These are phyloP conservation scores for Euwallacea fornicatus DNA, from an alignment of 1,140 invertebrate species.

Conservation along the genomic window DNA sequence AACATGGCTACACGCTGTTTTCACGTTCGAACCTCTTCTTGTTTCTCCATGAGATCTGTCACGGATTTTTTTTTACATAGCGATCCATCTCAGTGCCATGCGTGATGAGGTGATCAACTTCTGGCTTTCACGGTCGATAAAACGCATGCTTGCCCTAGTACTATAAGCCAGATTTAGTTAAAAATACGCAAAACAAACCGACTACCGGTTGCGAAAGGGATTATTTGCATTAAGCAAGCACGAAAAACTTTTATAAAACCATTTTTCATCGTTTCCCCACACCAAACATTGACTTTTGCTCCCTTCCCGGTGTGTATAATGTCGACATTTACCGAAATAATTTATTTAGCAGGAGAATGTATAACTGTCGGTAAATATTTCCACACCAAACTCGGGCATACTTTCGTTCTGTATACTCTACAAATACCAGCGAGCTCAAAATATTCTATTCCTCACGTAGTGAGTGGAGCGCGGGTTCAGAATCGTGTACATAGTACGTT, in stretches of 20 bases:
- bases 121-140: no score
- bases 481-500: slow-evolving; percentile 50
- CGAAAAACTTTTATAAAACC: slow-evolving; percentile 36
- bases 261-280: slow-evolving; percentile 29
- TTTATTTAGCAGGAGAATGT: slow-evolving; percentile 56
- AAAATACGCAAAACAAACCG: no score
- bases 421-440: slow-evolving; percentile 51
- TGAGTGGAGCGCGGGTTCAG: slow-evolving; percentile 43
- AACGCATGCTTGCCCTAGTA: no score
- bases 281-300: slow-evolving; percentile 54
- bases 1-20: no score
- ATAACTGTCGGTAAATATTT: slow-evolving; percentile 55
- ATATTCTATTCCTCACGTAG: slow-evolving; percentile 46
- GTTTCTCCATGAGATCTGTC: no score
- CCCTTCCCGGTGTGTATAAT: slow-evolving; percentile 48
- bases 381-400: slow-evolving; percentile 51
- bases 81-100: no score
- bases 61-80: no score
- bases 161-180: no score
- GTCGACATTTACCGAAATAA: slow-evolving; percentile 54
- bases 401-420: slow-evolving; percentile 53
- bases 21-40: no score
- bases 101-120: no score
- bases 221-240: slow-evolving; percentile 28
- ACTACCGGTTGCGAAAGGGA: slow-evolving; percentile 5